These are phyloP conservation scores for Triplophysa yarkandensis DNA, from an alignment of 2,797 vertebrate species.

Conservation along the genomic window DNA sequence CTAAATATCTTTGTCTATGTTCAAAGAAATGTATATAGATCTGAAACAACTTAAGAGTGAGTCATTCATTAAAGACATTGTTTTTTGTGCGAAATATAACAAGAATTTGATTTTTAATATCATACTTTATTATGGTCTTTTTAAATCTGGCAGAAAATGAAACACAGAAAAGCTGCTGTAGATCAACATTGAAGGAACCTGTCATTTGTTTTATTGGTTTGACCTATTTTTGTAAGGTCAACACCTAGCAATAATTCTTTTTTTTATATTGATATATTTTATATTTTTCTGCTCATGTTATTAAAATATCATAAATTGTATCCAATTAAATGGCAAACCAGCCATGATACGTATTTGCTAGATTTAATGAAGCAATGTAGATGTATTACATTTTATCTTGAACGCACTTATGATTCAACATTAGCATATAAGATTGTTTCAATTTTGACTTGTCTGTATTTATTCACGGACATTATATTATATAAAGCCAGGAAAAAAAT, in stretches of 20 bases:
- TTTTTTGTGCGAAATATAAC: no score
- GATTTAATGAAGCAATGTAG: conserved; percentile 40
- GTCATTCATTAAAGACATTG: no score
- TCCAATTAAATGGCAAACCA: conserved; percentile 62
- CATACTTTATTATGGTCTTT: background rate
- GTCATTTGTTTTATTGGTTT: background rate
- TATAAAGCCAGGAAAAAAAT: no score
- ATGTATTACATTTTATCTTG: conserved; percentile 38
- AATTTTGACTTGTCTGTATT: conserved; percentile 27
- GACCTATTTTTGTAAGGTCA: background rate
- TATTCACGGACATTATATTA: background rate
- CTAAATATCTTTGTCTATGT: no score
- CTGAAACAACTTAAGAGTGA: no score
- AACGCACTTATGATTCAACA: conserved; percentile 19
- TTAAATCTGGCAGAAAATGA: background rate
- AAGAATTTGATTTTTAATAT: background rate
- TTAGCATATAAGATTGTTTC: conserved; percentile 27
- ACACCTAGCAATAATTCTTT: background rate
- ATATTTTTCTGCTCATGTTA: conserved; percentile 54
- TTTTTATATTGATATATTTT: no score
- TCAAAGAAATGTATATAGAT: no score
- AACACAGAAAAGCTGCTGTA: background rate
- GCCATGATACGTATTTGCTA: conserved; percentile 57
- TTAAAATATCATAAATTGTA: conserved; percentile 61
- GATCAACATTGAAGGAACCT: background rate